Conservation (phyloP, 2,797 vertebrate species). For the Etheostoma nigrum region DNA sequence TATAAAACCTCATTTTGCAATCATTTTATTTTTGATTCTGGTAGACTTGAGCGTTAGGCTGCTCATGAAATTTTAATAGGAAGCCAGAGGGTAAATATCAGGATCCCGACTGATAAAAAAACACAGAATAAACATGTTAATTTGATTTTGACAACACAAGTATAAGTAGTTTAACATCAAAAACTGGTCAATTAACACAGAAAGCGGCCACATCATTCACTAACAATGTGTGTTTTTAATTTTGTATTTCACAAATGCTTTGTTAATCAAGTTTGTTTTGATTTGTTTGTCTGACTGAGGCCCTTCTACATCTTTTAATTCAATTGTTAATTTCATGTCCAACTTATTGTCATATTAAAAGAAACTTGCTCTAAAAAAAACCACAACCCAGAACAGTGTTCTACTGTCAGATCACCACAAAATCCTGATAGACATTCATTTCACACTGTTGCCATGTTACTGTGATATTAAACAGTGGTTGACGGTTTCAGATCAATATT, state of each 20-base stretch:
- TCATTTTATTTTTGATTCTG: not conserved
- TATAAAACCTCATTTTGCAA: not conserved
- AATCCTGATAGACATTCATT: not conserved
- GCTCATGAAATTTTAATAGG: conserved; percentile 7
- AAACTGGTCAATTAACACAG: not conserved
- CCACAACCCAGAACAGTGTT: not conserved
- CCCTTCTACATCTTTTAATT: not conserved
- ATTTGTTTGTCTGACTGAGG: not conserved
- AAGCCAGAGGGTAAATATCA: not conserved
- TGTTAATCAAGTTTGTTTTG: not conserved
- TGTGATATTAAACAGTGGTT: not conserved
- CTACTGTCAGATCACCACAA: not conserved
- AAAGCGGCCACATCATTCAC: not conserved
- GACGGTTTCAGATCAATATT: conserved; percentile 1
- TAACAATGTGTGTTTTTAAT: too few relatives aligned
- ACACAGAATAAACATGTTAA: not conserved
- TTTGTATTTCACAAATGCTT: not conserved
- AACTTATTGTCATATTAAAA: not conserved
- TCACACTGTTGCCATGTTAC: not conserved
- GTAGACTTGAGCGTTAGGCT: not conserved
- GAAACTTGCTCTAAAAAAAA: not conserved
- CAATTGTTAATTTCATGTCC: not conserved
- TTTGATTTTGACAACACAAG: not conserved
- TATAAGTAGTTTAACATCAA: not conserved
- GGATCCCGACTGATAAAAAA: not conserved